A percentile compares a stretch with the other conserved stretches of the same genome.
These are phyloP conservation scores for Nothocercus nigrocapillus DNA, from an alignment of 2,113 vertebrate species.

Conservation along the genomic window DNA sequence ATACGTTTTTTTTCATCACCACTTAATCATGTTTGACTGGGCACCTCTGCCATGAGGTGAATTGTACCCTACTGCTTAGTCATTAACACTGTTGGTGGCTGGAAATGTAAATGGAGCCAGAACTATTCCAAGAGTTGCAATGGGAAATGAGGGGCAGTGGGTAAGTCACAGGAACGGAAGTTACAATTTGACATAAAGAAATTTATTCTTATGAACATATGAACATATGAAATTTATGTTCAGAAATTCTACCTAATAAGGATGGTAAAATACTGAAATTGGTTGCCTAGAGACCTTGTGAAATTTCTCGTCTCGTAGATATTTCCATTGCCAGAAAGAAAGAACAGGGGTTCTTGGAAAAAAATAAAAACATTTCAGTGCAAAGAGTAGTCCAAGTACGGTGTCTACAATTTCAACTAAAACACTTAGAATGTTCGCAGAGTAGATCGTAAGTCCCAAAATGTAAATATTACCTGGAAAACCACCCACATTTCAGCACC, in stretches of 20 bases:
- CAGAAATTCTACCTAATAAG: not conserved
- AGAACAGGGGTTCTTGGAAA: not conserved
- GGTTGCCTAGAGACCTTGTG: not conserved
- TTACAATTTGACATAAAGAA: not conserved
- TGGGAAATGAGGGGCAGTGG: not conserved
- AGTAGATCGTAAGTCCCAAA: not conserved
- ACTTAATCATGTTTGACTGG: not conserved
- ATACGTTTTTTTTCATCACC: not conserved
- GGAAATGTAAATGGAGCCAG: not conserved
- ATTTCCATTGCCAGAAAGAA: not conserved
- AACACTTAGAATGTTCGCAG: not conserved
- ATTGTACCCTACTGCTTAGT: not conserved
- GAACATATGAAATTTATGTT: too few relatives aligned
- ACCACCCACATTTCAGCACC: not conserved
- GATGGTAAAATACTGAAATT: not conserved
- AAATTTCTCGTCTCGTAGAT: not conserved
- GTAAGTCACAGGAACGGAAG: not conserved
- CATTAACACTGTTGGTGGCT: not conserved
- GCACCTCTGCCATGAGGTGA: not conserved
- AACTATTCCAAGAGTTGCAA: accelerated
- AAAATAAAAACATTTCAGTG: not conserved
- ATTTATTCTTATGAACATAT: not conserved
- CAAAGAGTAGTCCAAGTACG: not conserved
- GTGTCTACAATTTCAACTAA: not conserved
- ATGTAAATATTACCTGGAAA: not conserved